Evolutionary conservation across 2,888 invertebrate genomes (phyloP), one percentile per base, ranked within the genome.

Genomic region (Drosophila dives): DNA sequence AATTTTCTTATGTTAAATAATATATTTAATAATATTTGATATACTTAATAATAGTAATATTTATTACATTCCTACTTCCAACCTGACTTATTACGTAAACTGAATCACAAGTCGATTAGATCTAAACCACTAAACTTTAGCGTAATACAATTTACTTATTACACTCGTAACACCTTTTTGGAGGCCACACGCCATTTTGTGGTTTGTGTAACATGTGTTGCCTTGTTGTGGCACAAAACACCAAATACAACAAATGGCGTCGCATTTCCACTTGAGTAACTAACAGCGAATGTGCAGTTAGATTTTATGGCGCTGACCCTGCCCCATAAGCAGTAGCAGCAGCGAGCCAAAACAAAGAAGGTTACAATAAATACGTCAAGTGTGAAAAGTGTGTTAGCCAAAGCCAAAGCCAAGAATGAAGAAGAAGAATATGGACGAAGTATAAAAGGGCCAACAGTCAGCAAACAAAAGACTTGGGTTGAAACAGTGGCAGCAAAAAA

Each of bases 281-380:
- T 74, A 77, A 71, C 69, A 72, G 70, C 53, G 65, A 80, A 72
- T 73, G 45, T 45, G 85, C 77, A 81, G 85, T 85, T 79, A 74
- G 81, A 83, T 87, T 85, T 83, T 67, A 87, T 77, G 85, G 74
- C 55, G 74, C 69, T 78, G 85, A 87, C 81, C 79, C 81, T 81
- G 85, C 55, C 63, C 69, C 63, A 64, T n/a, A 72, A 78, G 63
- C 53, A 66, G 45, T 23, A 17, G 45, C 23, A 26, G 26, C 23
- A 26, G 26, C 17, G 23, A 67, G 29, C 29, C 65, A 48, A 36
- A 54, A 42, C 59, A 38, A 74, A 64, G 36, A 40, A 61, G 42
- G 48, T 38, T 63, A 72, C 75, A 80, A 45, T 87, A 87, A 85
- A 82, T 85, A 78, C 81, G 54, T 83, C 75, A 75, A 83, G 83